phyloP scores from a whole-genome alignment of 2,797 vertebrate species.

The Gambelia wislizenii region DNA sequence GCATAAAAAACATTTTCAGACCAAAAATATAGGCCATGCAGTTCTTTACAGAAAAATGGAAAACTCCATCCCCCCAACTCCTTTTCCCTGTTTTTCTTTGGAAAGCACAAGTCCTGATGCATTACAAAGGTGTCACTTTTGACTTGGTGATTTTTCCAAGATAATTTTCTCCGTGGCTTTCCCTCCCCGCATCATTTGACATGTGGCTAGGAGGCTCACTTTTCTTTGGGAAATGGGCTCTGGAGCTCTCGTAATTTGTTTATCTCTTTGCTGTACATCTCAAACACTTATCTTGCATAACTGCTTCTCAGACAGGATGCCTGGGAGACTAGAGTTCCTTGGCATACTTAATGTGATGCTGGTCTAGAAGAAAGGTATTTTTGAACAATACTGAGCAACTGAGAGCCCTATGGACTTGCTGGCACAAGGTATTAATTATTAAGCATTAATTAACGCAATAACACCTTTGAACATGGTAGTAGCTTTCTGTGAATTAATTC shows the following conservation, averaged over 20 bases:
- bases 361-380: constrained; percentile 1
- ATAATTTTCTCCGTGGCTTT: constrained; percentile 38
- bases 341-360: not conserved
- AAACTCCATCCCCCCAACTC: not conserved
- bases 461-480: constrained; percentile 46
- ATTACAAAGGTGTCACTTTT: constrained; percentile 49
- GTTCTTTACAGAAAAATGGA: constrained; percentile 45
- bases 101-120: constrained; percentile 20
- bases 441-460: constrained; percentile 58
- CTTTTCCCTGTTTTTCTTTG: not conserved
- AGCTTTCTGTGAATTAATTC: constrained; percentile 46
- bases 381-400: constrained; percentile 34
- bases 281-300: constrained; percentile 1
- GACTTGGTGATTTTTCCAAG: constrained; percentile 38
- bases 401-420: not conserved
- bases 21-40: not conserved
- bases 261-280: not conserved
- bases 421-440: constrained; percentile 56
- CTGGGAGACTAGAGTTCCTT: constrained; percentile 8
- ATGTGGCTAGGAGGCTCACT: not conserved
- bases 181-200: not conserved
- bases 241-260: constrained; percentile 30
- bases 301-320: not conserved
- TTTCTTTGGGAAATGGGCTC: constrained; percentile 1
- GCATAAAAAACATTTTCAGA: constrained; percentile 7